A percentile compares a stretch with the other conserved stretches of the same genome.
Conservation (phyloP, 2,113 vertebrate species). For the Cynoglossus semilaevis region DNA sequence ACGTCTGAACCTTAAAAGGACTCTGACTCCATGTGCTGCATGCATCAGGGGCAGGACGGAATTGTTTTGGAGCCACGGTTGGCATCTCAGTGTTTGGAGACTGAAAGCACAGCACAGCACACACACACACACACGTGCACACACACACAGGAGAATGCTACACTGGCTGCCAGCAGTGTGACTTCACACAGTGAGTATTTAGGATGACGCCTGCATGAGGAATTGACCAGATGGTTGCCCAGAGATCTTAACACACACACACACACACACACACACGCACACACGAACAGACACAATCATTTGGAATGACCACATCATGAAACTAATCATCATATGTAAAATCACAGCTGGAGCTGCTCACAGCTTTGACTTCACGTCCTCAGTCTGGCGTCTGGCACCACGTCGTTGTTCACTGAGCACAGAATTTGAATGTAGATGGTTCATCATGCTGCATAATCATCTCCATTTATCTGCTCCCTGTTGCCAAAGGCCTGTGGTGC, state of each 20-base stretch:
- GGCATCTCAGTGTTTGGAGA: background rate
- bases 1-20: slow-evolving; percentile 44
- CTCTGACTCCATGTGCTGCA: background rate
- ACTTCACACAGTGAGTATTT: slow-evolving; percentile 71
- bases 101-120: slow-evolving; percentile 23
- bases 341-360: slow-evolving; percentile 15
- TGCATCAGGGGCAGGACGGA: slow-evolving; percentile 7
- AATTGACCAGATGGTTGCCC: slow-evolving; percentile 64
- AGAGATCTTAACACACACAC: slow-evolving; percentile 45
- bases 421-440: background rate
- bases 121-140: slow-evolving; percentile 10
- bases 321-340: slow-evolving; percentile 16
- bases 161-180: slow-evolving; percentile 55
- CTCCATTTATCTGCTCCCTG: background rate
- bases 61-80: slow-evolving; percentile 34
- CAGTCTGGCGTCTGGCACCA: slow-evolving; percentile 12
- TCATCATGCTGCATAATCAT: background rate
- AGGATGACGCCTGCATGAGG: slow-evolving; percentile 56
- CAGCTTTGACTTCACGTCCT: slow-evolving; percentile 22
- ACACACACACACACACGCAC: slow-evolving; percentile 22
- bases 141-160: slow-evolving; percentile 44
- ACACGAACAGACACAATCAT: slow-evolving; percentile 21
- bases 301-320: slow-evolving; percentile 29
- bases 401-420: background rate
- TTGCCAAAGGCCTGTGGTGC: background rate